Conservation (phyloP, 2,113 vertebrate species). For the Phylloscopus trochilus region DNA sequence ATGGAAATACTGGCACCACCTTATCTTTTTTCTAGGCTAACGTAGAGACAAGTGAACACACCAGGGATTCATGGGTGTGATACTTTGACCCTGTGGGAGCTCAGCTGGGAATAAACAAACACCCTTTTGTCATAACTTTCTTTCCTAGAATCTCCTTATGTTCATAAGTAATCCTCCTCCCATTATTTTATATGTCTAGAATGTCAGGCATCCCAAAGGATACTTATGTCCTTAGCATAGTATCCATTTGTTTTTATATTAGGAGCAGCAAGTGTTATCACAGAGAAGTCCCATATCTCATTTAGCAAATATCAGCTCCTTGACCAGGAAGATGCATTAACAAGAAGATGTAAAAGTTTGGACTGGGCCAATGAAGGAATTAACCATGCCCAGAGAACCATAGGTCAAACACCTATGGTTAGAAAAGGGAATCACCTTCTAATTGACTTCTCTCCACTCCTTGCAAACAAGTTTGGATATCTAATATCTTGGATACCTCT, state of each 20-base stretch:
- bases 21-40: slow-evolving; percentile 24
- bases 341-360: neutral
- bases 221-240: neutral
- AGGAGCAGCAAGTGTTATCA: neutral
- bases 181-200: neutral
- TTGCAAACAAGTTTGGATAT: neutral
- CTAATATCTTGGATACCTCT: neutral
- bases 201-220: neutral
- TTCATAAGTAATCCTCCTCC: neutral
- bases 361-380: neutral
- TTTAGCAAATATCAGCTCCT: neutral
- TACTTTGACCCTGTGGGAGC: neutral
- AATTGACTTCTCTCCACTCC: neutral
- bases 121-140: neutral
- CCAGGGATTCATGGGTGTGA: neutral
- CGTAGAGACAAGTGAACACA: neutral
- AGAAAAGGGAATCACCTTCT: neutral
- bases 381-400: neutral
- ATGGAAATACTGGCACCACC: slow-evolving; percentile 33
- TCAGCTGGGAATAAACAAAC: neutral
- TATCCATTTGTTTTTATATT: neutral
- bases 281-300: neutral
- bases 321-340: slow-evolving; percentile 1
- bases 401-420: neutral
- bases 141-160: neutral